Percentiles rank a stretch among this genome's conserved stretches.
Conservation (phyloP, 2,888 invertebrate species). For the Salpingus planirostris region DNA sequence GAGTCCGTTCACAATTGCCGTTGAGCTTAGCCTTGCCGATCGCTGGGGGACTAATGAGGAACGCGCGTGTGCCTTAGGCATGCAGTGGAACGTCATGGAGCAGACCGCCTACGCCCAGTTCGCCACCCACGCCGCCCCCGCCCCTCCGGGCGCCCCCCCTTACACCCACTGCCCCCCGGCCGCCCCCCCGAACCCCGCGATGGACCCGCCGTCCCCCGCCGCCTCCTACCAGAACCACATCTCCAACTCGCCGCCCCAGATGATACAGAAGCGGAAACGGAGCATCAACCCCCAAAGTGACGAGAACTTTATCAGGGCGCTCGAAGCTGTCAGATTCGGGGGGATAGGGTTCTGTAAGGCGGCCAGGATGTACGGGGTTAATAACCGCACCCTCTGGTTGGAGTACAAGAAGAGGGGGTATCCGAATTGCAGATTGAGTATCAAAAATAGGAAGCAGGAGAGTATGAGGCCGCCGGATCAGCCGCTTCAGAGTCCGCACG, state of each 20-base stretch:
- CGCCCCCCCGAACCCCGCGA: conserved; percentile 16
- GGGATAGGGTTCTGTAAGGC: conserved; percentile 83
- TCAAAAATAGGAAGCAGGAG: conserved; percentile 63
- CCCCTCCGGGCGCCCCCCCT: conserved; percentile 34
- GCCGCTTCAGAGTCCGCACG: conserved; percentile 6
- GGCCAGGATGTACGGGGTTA: conserved; percentile 74
- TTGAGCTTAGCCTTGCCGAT: conserved; percentile 38
- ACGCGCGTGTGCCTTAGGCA: conserved; percentile 47
- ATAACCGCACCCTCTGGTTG: conserved; percentile 76
- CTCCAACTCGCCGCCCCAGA: conserved; percentile 40
- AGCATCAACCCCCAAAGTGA: conserved; percentile 73
- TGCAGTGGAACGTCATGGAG: conserved; percentile 76
- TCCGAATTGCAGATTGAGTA: conserved; percentile 69
- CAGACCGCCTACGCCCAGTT: conserved; percentile 66
- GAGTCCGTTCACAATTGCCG: conserved; percentile 37
- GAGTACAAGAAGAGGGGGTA: conserved; percentile 80
- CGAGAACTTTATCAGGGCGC: conserved; percentile 71
- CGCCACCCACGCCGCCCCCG: conserved; percentile 49
- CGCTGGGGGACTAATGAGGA: conserved; percentile 7
- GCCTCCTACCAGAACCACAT: conserved; percentile 25
- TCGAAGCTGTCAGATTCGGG: conserved; percentile 74
- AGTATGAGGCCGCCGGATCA: conserved; percentile 18
- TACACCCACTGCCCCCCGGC: conserved; percentile 19
- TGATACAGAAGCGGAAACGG: conserved; percentile 56
- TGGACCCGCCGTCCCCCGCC: conserved; percentile 24